phyloP scores from a whole-genome alignment of 1,140 invertebrate species.

The Caenorhabditis tropicalis region DNA sequence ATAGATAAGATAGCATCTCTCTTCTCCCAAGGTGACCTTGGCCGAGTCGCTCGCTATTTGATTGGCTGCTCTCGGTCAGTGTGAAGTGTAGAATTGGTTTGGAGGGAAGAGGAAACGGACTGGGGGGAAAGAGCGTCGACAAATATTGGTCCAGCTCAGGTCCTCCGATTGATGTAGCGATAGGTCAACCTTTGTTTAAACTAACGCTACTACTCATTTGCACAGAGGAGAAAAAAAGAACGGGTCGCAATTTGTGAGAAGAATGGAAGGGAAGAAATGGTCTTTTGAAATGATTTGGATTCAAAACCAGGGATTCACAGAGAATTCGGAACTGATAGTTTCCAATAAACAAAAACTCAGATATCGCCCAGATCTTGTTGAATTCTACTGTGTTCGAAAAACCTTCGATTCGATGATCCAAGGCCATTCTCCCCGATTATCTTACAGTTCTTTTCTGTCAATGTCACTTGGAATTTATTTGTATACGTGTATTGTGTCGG shows the following conservation, averaged over 20 bases:
- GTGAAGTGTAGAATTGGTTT: neutral
- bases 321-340: too few relatives aligned
- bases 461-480: neutral
- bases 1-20: slow-evolving; percentile 29
- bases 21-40: neutral
- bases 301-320: too few relatives aligned
- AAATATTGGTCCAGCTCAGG: slow-evolving; percentile 1
- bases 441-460: neutral
- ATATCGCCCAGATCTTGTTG: too few relatives aligned
- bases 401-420: neutral
- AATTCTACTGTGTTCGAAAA: too few relatives aligned
- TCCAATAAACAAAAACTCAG: too few relatives aligned
- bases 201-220: neutral
- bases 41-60: neutral
- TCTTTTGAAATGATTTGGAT: too few relatives aligned
- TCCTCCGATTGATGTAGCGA: neutral
- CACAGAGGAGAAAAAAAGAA: neutral
- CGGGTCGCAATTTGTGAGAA: neutral
- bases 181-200: slow-evolving; percentile 36
- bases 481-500: neutral
- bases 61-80: slow-evolving; percentile 33
- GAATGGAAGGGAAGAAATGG: too few relatives aligned
- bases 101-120: neutral
- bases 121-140: neutral
- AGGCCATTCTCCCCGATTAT: neutral